These are phyloP conservation scores for Plagodis pulveraria DNA, from an alignment of 2,888 invertebrate species.

Conservation along the genomic window DNA sequence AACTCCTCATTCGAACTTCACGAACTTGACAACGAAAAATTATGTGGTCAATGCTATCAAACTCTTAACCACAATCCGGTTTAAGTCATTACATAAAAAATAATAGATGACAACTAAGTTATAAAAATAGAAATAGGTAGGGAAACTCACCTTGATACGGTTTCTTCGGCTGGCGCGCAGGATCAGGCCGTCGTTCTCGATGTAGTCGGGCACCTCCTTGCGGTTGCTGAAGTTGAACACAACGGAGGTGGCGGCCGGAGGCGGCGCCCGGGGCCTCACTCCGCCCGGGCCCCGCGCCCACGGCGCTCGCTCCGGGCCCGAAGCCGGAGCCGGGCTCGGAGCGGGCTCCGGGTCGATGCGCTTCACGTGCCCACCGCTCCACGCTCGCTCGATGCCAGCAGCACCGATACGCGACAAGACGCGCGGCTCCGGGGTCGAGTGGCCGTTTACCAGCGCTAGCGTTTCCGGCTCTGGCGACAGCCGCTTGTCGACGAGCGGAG, in stretches of 20 bases:
- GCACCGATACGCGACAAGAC: constrained; percentile 58
- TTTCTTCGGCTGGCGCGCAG: constrained; percentile 87
- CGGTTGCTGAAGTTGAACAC: constrained; percentile 95
- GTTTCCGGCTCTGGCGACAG: constrained; percentile 33
- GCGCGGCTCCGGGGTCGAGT: constrained; percentile 66
- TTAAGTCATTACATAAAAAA: too few relatives aligned
- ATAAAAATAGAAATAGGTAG: too few relatives aligned
- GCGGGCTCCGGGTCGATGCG: constrained; percentile 34
- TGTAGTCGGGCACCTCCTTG: constrained; percentile 95
- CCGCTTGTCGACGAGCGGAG: constrained; percentile 40
- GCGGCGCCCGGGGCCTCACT: constrained; percentile 35
- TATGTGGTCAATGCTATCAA: too few relatives aligned
- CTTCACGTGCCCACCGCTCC: constrained; percentile 56
- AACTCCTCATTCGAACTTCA: too few relatives aligned
- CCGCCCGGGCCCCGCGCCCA: constrained; percentile 16
- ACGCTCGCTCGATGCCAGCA: constrained; percentile 68
- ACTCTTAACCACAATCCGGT: too few relatives aligned
- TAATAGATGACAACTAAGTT: too few relatives aligned
- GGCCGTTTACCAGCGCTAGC: constrained; percentile 54
- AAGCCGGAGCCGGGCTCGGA: constrained; percentile 37
- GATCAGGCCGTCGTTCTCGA: constrained; percentile 94
- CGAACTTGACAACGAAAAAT: too few relatives aligned
- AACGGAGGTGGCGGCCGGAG: constrained; percentile 87
- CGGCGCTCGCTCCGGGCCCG: constrained; percentile 43
- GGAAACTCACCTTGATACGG: constrained; percentile 88